Evolutionary conservation across 2,797 vertebrate species (phyloP).

Genomic region (Chaetophractus vellerosus): DNA sequence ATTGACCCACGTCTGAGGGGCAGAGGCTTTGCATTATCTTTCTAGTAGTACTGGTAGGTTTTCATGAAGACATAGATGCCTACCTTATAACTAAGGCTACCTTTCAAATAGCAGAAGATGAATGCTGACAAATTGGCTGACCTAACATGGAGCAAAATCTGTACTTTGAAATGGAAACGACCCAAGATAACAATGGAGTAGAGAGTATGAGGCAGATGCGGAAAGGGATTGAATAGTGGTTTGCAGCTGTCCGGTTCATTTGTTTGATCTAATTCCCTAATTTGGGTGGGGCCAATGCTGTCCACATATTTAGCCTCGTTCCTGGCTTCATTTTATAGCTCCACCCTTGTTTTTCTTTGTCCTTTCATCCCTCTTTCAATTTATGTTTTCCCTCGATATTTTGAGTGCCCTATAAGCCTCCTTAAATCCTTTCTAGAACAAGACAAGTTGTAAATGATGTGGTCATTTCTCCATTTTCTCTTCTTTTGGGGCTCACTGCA

Average conservation of each 20-base stretch:
- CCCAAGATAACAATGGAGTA: neutral
- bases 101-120: conserved; percentile 8
- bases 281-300: neutral
- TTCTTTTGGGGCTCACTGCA: neutral
- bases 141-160: neutral
- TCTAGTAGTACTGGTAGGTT: neutral
- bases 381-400: conserved; percentile 28
- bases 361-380: conserved; percentile 24
- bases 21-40: neutral
- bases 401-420: conserved; percentile 15
- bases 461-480: neutral
- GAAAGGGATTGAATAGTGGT: neutral
- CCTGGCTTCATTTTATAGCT: neutral
- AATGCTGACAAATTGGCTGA: neutral
- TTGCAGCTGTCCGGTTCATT: neutral
- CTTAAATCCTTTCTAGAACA: conserved; percentile 41
- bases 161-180: conserved; percentile 23
- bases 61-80: neutral
- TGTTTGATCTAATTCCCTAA: conserved; percentile 46
- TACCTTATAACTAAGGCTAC: neutral
- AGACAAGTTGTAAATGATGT: neutral
- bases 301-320: neutral
- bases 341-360: conserved; percentile 26
- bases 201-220: neutral
- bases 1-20: neutral